Evolutionary conservation across 2,113 vertebrate species (phyloP).

Genomic region (Pimephales promelas): DNA sequence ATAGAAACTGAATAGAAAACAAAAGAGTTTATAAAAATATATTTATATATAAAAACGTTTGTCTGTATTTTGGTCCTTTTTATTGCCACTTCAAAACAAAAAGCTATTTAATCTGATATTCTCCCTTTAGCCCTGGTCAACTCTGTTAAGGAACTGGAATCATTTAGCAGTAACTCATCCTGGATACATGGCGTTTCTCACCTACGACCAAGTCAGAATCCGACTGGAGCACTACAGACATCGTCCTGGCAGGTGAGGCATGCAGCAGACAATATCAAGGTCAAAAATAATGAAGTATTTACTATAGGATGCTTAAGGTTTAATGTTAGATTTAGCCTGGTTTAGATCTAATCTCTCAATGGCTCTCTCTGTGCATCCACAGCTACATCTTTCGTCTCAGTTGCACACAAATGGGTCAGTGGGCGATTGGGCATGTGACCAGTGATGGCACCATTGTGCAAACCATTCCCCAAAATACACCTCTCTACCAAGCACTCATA

Average conservation of each 20-base stretch:
- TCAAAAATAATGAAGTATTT: too few species aligned
- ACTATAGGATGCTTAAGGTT: too few species aligned
- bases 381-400: slow-evolving; percentile 89
- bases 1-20: background rate
- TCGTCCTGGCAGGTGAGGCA: slow-evolving; percentile 82
- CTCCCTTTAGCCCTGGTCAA: slow-evolving; percentile 79
- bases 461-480: slow-evolving; percentile 80
- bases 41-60: too few species aligned
- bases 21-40: too few species aligned
- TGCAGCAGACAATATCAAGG: background rate
- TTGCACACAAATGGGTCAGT: slow-evolving; percentile 85
- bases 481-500: slow-evolving; percentile 80
- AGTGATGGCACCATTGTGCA: slow-evolving; percentile 77
- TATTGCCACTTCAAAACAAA: background rate
- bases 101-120: background rate
- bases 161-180: slow-evolving; percentile 85
- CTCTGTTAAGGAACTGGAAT: slow-evolving; percentile 86
- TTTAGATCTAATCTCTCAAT: background rate
- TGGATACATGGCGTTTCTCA: slow-evolving; percentile 90
- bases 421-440: slow-evolving; percentile 87
- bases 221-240: slow-evolving; percentile 77
- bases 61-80: background rate
- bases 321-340: background rate
- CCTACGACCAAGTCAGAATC: slow-evolving; percentile 81
- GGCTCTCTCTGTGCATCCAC: slow-evolving; percentile 16